Conservation (phyloP, 2,888 invertebrate genomes). For the Tolmerus cingulatus region DNA sequence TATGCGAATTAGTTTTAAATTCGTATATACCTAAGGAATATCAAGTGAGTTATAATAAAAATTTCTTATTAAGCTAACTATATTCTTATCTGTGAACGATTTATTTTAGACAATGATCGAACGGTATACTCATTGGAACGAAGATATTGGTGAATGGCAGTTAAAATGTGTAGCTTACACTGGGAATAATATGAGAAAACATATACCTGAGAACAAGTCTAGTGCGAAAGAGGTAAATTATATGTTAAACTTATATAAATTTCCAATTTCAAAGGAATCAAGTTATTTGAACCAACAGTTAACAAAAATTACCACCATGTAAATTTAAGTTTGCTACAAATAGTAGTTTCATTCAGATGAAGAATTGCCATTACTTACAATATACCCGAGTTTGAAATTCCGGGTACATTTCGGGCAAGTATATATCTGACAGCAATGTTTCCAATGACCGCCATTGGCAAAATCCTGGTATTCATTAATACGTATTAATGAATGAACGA, state of each 20-base stretch:
- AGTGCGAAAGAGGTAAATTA: constrained; percentile 57
- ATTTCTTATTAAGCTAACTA: not conserved
- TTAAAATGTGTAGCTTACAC: constrained; percentile 97
- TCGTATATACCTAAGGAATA: constrained; percentile 94
- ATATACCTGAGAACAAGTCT: constrained; percentile 62
- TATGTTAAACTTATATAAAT: constrained; percentile 1
- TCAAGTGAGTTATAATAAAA: constrained; percentile 68
- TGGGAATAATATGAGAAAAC: constrained; percentile 96
- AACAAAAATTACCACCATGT: no score
- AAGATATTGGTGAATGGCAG: constrained; percentile 98
- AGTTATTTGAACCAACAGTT: no score
- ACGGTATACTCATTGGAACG: constrained; percentile 94
- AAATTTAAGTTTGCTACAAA: no score
- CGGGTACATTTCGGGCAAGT: no score
- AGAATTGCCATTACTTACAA: no score
- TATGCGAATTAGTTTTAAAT: constrained; percentile 90
- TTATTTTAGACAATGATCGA: constrained; percentile 80
- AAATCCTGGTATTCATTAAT: no score
- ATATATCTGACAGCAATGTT: no score
- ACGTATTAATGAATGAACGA: no score
- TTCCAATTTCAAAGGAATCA: no score
- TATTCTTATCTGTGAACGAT: not conserved
- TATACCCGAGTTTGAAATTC: no score
- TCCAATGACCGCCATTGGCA: no score
- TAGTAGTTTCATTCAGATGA: no score